Conservation (phyloP, 2,888 invertebrate genomes). For the Blera fallax region DNA sequence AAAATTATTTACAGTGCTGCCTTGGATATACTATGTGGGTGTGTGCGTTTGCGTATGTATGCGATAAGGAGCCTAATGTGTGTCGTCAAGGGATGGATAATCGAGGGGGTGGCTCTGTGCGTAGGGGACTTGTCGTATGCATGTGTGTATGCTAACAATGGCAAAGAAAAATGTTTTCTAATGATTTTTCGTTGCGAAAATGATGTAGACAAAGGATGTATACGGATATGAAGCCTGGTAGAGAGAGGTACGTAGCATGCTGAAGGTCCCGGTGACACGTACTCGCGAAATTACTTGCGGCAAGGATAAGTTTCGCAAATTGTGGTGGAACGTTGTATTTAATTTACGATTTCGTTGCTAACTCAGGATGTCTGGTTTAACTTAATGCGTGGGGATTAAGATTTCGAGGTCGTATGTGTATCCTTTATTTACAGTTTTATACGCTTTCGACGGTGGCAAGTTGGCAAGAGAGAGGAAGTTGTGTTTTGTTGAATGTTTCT, state of each 20-base stretch:
- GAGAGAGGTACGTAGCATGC: background rate
- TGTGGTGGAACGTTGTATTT: conserved; percentile 59
- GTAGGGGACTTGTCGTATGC: no score
- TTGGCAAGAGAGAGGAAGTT: background rate
- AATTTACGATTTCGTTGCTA: conserved; percentile 60
- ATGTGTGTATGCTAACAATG: background rate
- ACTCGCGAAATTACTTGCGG: conserved; percentile 61
- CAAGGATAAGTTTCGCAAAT: conserved; percentile 63
- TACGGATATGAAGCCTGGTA: background rate
- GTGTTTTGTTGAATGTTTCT: background rate
- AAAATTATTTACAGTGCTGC: conserved; percentile 72
- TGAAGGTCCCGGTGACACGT: conserved; percentile 50
- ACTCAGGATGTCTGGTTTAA: conserved; percentile 26
- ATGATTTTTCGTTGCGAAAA: conserved; percentile 53
- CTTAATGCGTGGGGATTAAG: conserved; percentile 14
- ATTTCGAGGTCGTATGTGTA: conserved; percentile 23
- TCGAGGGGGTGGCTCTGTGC: background rate
- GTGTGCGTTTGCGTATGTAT: background rate
- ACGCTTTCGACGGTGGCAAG: background rate
- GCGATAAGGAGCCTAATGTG: conserved; percentile 21
- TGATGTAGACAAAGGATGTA: conserved; percentile 53
- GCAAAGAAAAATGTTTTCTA: conserved; percentile 53
- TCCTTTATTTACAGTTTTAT: conserved; percentile 5
- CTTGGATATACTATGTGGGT: conserved; percentile 13
- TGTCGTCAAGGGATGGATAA: background rate